Evolutionary conservation across 2,797 vertebrate species (phyloP), one percentile per base, ranked within the genome.

Genomic region (Sciurus carolinensis): DNA sequence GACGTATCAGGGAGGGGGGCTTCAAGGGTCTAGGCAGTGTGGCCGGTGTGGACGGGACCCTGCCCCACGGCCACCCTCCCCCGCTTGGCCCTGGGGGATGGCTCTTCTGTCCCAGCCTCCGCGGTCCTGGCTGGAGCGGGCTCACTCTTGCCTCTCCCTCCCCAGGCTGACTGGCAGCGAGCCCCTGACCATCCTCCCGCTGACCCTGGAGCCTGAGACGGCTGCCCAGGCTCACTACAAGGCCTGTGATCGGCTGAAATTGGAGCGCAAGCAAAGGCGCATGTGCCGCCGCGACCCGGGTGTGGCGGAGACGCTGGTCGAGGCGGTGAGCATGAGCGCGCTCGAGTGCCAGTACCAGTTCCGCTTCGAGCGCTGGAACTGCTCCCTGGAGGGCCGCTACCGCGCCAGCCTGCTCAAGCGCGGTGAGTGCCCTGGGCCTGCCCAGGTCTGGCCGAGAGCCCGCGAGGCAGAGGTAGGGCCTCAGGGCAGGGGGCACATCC

Each of bases 361-460:
- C 97, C 99, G 99, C 94, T 99, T 99, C 0, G 99, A 99, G 98
- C 99, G 99, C 95, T 99, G 99, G 99, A 99, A 99, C 98, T 99
- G 99, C 98, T 99, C 99, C 96, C 98, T 99, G 0, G 99, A 99
- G 98, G 99, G 99, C 54, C 99, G 99, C 80, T 99, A 99, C 98
- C 97, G 99, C 75, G 99, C 99, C 98, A 99, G 99, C 97, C 99
- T 99, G 93, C 98, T 99, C 30, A 99, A 99, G 98, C 99, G 99
- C 99, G 99, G 99, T 99, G 94, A 97, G 98, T 5, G 20, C 26
- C 13, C 5, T 36, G 36, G 0, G 18, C 18, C 85, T 33, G 28
- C 30, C 64, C 64, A 7, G 24, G 13, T 5, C 69, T 39, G 24
- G 67, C 64, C 64, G 5, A 33, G 66, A 17, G 7, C 59, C 28